A percentile compares a stretch with the other conserved stretches of the same genome.
phyloP scores from a whole-genome alignment of 2,797 vertebrate genomes.

The Lepilemur septentrionalis region DNA sequence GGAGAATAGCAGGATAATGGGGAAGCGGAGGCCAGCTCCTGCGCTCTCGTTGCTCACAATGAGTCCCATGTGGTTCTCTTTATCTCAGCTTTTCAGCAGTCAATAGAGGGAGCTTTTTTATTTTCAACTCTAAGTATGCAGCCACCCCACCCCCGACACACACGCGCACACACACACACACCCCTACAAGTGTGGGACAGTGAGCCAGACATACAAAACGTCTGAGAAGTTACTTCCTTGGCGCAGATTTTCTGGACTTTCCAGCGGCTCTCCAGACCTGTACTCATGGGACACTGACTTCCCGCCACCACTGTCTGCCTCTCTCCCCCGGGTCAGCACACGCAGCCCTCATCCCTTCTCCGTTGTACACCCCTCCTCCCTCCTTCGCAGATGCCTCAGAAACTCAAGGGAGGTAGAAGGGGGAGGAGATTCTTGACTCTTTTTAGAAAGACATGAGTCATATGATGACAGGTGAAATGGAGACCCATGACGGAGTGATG shows the following conservation, averaged over 20 bases:
- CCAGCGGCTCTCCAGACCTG: not conserved
- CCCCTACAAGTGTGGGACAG: not conserved
- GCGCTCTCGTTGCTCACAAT: slow-evolving; percentile 73
- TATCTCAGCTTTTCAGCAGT: slow-evolving; percentile 79
- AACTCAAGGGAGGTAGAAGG: not conserved
- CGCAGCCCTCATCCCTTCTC: not conserved
- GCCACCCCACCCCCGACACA: not conserved
- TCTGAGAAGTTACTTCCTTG: not conserved
- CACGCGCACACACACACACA: not conserved
- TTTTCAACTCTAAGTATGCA: slow-evolving; percentile 74
- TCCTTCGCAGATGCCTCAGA: not conserved
- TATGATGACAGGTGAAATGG: not conserved
- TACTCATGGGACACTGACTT: not conserved
- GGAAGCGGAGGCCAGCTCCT: slow-evolving; percentile 63
- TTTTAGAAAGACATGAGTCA: slow-evolving; percentile 17
- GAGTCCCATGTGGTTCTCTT: slow-evolving; percentile 82
- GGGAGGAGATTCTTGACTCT: not conserved
- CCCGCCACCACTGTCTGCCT: not conserved
- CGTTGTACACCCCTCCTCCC: not conserved
- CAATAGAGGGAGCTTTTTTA: slow-evolving; percentile 78
- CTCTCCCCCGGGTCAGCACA: not conserved
- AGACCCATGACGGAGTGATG: not conserved
- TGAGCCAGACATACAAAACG: not conserved
- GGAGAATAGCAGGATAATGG: slow-evolving; percentile 74
- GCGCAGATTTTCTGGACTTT: slow-evolving; percentile 45